Percentiles rank a stretch among this genome's conserved stretches.
Conservation (phyloP, 1,140 invertebrate species). For the Acromyrmex heyeri region DNA sequence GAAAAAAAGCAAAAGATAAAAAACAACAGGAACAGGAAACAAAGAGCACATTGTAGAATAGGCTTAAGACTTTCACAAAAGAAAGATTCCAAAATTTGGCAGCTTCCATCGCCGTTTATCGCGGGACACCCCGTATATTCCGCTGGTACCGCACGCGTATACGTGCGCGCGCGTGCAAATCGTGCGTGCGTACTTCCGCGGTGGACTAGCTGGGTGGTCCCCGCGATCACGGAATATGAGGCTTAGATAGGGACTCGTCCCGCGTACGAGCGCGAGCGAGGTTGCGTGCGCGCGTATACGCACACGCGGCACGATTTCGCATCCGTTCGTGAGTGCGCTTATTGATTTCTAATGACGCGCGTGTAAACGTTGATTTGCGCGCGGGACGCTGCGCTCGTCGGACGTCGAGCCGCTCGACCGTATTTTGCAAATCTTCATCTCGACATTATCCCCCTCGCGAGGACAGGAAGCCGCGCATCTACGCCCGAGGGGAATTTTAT, state of each 20-base stretch:
- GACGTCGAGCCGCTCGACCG: not conserved
- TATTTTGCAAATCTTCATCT: slow-evolving; percentile 52
- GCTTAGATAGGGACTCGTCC: slow-evolving; percentile 67
- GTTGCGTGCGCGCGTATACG: slow-evolving; percentile 65
- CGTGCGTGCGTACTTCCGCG: slow-evolving; percentile 74
- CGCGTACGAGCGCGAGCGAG: slow-evolving; percentile 26
- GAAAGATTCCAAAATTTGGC: not conserved
- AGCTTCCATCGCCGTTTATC: not conserved
- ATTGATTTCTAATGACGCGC: slow-evolving; percentile 62
- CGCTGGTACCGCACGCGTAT: slow-evolving; percentile 32
- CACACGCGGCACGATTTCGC: slow-evolving; percentile 38
- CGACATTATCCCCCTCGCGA: not conserved
- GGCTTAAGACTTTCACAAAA: not conserved
- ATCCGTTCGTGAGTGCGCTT: slow-evolving; percentile 38
- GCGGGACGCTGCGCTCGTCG: not conserved
- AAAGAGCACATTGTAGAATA: too few species aligned
- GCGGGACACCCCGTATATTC: slow-evolving; percentile 61
- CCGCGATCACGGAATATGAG: slow-evolving; percentile 72
- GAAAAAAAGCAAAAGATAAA: too few species aligned
- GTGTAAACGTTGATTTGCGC: slow-evolving; percentile 57
- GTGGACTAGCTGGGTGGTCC: slow-evolving; percentile 73
- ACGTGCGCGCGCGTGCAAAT: slow-evolving; percentile 66
- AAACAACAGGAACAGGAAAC: too few species aligned
- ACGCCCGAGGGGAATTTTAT: not conserved
- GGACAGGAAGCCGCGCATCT: not conserved